Evolutionary conservation across 1,140 invertebrate species (phyloP), one percentile per base, ranked within the genome.

Genomic region (Eupristina koningsbergeri): DNA sequence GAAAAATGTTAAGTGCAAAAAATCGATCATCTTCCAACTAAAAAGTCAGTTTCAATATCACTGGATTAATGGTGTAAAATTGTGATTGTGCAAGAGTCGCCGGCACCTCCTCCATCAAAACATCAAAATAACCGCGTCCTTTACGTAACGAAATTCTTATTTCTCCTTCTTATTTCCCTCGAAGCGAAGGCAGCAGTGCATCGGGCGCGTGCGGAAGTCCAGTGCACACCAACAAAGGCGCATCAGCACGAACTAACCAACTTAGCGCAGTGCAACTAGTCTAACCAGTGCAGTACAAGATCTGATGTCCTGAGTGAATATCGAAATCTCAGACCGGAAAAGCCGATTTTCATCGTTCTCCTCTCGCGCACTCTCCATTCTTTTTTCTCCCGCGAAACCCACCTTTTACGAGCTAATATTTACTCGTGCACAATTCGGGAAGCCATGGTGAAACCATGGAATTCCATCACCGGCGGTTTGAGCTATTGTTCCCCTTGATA

Each of bases 101-200:
- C 31, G 19, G 31, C 67, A 45, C 41, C 41, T 17, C 19, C 7
- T 53, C 15, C 11, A 71, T 19, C 47, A 15, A 41, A 81, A 41
- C 47, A 64, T 19, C 67, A 58, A 81, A 81, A 81, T 75, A 53
- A 22, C 81, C 58, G 31, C 81, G 71, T 58, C 61, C 71, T 82
- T 82, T 82, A 82, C 81, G 61, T 82, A 82, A 82, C 69, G 69
- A 53, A 5, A 41, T n/a, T n/a, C 63, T n/a, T 78, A 63, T 45
- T 11, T 11, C 36, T 19, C 69, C 41, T 45, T n/a, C n/a, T n/a
- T n/a, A n/a, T n/a, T n/a, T n/a, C 39, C 67, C 69, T 50, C n/a
- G 1, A 73, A 7, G 17, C 3, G 3, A 39, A 26, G 1, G 0
- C n/a, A 22, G 19, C 50, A 39, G 47, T 17, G 0, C 47, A 53